Base-by-base conservation (phyloP, 2,113 vertebrate genomes). In the Colius striatus region DNA sequence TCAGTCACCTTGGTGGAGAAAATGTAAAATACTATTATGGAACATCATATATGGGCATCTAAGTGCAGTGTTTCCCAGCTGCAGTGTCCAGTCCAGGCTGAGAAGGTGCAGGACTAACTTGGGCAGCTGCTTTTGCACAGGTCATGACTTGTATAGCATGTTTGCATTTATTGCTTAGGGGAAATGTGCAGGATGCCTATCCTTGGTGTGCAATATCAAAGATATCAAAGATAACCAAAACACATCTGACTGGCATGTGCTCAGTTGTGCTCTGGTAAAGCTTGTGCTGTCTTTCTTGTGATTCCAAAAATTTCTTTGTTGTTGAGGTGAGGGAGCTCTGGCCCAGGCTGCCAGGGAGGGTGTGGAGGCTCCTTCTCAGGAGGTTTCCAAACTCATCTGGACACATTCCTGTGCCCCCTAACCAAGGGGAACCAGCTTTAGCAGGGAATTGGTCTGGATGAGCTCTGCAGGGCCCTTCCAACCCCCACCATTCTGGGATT, bases 71-170 rank as follows among this genome's bases (percentile, higher is more conserved):
- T 32, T 5, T 7, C 60, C 12, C 29, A 32, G 18, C 54, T 80
- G 77, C 47, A 38, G n/a, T 58, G 53, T 45, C 61, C 62, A 72
- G 26, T 11, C 27, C 32, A 5, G 5, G 7, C 43, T 21, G 10
- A 55, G 43, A 5, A 11, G 5, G 3, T 3, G 6, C 74, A 41
- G 63, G 61, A 1, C 23, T 17, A 3, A 9, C 9, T 3, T 16
- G 30, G n/a, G 6, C 9, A 26, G 2, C 47, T n/a, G 32, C 82
- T 38, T 17, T 2, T 1, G 2, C 62, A 16, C 34, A 26, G 34
- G 19, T 14, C 0, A 0, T 4, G 27, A 2, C 26, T 11, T 16
- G 5, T 1, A 0, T 10, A 23, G 14, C 0, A 0, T 1, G 9
- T n/a, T 13, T 73, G 50, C 10, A 3, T 21, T 25, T 27, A 5